These are phyloP conservation scores for Meteorus cinctellus DNA, from an alignment of 2,888 invertebrate species.

Conservation along the genomic window DNA sequence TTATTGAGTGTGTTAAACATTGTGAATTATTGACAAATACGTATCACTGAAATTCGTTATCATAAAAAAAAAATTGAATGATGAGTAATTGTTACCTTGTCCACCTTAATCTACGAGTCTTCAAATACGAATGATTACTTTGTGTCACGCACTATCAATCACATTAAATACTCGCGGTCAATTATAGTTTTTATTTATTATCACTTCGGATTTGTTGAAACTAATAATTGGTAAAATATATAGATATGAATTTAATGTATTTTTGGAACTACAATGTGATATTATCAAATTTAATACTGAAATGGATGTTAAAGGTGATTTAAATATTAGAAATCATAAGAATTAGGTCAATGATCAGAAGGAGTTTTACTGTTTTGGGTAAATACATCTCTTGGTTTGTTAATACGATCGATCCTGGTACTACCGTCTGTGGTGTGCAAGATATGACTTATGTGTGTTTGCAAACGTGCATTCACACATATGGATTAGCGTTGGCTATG, in stretches of 20 bases:
- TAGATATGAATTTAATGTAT: neutral
- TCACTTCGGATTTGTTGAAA: too few relatives aligned
- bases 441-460: neutral
- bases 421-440: slow-evolving; percentile 15
- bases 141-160: too few relatives aligned
- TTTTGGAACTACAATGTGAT: neutral
- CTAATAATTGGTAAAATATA: too few relatives aligned
- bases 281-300: neutral
- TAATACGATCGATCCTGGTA: slow-evolving; percentile 30
- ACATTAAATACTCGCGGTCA: too few relatives aligned
- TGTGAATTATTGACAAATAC: too few relatives aligned
- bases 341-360: slow-evolving; percentile 33
- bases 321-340: slow-evolving; percentile 5
- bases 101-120: too few relatives aligned
- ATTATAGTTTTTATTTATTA: too few relatives aligned
- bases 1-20: slow-evolving; percentile 27
- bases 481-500: slow-evolving; percentile 33
- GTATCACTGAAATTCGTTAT: too few relatives aligned
- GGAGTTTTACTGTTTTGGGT: neutral
- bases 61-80: too few relatives aligned
- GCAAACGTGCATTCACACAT: slow-evolving; percentile 7
- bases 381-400: slow-evolving; percentile 17
- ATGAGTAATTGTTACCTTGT: too few relatives aligned
- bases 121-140: too few relatives aligned
- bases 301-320: slow-evolving; percentile 13